These are phyloP conservation scores for Calliphora vomitoria DNA, from an alignment of 2,888 invertebrate genomes.

Conservation along the genomic window DNA sequence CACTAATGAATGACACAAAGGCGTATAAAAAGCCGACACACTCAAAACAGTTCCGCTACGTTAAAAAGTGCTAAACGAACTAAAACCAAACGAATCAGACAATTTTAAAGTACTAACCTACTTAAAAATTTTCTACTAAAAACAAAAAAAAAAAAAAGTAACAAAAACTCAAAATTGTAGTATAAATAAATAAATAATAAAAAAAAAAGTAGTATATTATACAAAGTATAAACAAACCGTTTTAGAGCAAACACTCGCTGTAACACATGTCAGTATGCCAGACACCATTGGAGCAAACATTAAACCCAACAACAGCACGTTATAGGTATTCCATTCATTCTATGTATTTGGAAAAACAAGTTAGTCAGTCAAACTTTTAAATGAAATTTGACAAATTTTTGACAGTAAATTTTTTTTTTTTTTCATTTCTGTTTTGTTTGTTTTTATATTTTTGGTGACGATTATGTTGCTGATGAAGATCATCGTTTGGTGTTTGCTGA, in stretches of 20 bases:
- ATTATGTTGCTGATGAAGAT: conserved; percentile 40
- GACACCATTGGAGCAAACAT: conserved; percentile 14
- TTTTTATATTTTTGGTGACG: conserved; percentile 45
- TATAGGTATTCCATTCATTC: neutral
- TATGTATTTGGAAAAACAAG: conserved; percentile 48
- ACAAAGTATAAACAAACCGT: conserved; percentile 7
- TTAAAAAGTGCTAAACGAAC: conserved; percentile 66
- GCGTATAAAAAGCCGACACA: neutral
- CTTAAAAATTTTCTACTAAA: conserved; percentile 63
- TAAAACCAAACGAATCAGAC: conserved; percentile 53
- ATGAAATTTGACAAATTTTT: conserved; percentile 67
- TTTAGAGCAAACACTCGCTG: neutral
- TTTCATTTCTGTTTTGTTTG: conserved; percentile 7
- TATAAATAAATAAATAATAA: neutral
- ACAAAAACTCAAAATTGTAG: conserved; percentile 19
- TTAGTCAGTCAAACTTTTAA: conserved; percentile 43
- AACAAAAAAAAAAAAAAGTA: conserved; percentile 33
- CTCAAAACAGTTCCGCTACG: conserved; percentile 59
- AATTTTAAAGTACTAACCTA: conserved; percentile 63
- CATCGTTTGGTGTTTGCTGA: conserved; percentile 35
- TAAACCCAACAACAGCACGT: neutral
- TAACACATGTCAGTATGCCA: neutral
- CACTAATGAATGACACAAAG: conserved; percentile 16
- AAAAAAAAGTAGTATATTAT: no score
- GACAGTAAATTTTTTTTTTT: conserved; percentile 50